Conservation (phyloP, 2,888 invertebrate species). For the Agonopterix alstromeriana region DNA sequence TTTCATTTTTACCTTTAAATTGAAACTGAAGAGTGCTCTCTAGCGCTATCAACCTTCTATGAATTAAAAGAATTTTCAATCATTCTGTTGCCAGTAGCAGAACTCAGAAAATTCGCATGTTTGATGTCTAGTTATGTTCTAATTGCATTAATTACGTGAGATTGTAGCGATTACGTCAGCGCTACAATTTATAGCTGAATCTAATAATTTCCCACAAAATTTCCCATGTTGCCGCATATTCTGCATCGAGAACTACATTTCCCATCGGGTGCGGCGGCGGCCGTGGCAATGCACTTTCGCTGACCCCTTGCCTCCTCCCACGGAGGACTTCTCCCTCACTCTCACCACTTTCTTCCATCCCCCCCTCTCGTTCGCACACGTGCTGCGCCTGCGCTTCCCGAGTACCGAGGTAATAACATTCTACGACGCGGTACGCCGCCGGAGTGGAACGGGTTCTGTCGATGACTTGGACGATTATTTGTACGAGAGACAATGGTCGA, state of each 20-base stretch:
- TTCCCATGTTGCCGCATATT: slow-evolving; percentile 51
- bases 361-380: slow-evolving; percentile 44
- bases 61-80: slow-evolving; percentile 34
- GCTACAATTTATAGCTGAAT: no score
- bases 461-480: slow-evolving; percentile 70
- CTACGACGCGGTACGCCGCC: slow-evolving; percentile 71
- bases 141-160: no score
- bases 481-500: slow-evolving; percentile 64
- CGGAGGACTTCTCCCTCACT: slow-evolving; percentile 52
- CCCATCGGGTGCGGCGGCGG: slow-evolving; percentile 64
- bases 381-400: slow-evolving; percentile 69
- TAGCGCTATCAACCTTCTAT: slow-evolving; percentile 43
- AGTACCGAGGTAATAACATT: slow-evolving; percentile 68
- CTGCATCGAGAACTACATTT: slow-evolving; percentile 57
- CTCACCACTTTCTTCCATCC: slow-evolving; percentile 46
- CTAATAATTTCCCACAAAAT: slow-evolving; percentile 33
- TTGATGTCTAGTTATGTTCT: no score
- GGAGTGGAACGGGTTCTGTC: slow-evolving; percentile 73
- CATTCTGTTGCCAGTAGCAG: neutral
- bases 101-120: no score
- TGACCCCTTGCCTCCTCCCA: slow-evolving; percentile 72
- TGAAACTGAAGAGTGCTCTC: slow-evolving; percentile 49
- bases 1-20: slow-evolving; percentile 69
- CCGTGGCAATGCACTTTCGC: slow-evolving; percentile 76
- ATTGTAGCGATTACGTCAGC: no score